phyloP scores from a whole-genome alignment of 1,140 invertebrate species.

The Paraescarpia echinospica region DNA sequence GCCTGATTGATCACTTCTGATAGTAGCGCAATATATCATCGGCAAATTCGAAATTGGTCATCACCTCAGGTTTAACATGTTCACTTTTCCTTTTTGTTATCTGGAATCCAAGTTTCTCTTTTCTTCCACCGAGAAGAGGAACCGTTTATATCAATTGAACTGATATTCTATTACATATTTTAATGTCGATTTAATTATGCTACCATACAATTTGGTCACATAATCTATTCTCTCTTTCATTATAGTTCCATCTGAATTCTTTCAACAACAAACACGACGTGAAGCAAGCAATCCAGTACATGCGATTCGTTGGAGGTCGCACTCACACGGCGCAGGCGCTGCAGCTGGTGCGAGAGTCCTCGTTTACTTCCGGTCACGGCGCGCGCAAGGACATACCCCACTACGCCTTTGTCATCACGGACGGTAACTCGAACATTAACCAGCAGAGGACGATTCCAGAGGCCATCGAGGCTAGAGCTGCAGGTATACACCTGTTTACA shows the following conservation, averaged over 20 bases:
- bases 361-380: conserved; percentile 30
- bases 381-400: conserved; percentile 42
- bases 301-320: conserved; percentile 13
- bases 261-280: conserved; percentile 20
- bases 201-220: too few relatives aligned
- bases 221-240: background rate
- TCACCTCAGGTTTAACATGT: too few relatives aligned
- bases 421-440: conserved; percentile 50
- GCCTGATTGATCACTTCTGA: too few relatives aligned
- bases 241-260: conserved; percentile 16
- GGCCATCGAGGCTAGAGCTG: conserved; percentile 28
- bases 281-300: conserved; percentile 13
- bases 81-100: too few relatives aligned
- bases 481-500: conserved; percentile 19
- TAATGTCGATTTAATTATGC: too few relatives aligned
- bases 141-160: too few relatives aligned
- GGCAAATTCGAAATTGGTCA: too few relatives aligned
- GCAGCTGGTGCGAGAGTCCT: background rate
- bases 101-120: too few relatives aligned
- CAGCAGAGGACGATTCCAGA: conserved; percentile 43
- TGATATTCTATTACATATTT: too few relatives aligned
- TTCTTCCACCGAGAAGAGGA: too few relatives aligned
- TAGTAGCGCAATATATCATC: too few relatives aligned
- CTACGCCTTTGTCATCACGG: conserved; percentile 47
- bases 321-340: conserved; percentile 24